Base-by-base conservation (phyloP, 2,888 invertebrate genomes). In the Amaurobius ferox region DNA sequence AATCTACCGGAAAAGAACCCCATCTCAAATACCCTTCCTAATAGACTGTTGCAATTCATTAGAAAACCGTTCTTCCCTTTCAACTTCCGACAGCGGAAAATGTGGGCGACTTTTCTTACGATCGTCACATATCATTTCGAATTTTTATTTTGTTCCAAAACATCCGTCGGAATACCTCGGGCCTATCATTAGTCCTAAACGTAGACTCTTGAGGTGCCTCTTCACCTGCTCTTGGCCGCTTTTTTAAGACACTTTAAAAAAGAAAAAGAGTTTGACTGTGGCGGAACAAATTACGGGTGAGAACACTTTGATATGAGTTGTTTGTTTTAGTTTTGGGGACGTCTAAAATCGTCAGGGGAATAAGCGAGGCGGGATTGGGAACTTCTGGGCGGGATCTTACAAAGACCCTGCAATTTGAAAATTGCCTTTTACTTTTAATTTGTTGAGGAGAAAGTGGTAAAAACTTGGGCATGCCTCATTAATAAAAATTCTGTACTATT, bases 131-230 rank as follows among this genome's bases (percentile, higher is more conserved):
- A 68, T 40, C 76, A 68, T 32, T 77, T 67, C 32, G 29, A 23
- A 48, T 55, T 85, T 77, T 85, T 77, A 66, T 85, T 85, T 85
- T 66, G 62, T 71, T 29, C 23, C 61, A 77, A 78, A 77, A 77
- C 77, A 77, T 85, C 77, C 83, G 83, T 48, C 66, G 48, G 78
- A 55, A 76, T 39, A 23, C 26, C 61, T 35, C 26, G 19, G 35
- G 44, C 66, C 83, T 61, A 40, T 85, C 71, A 85, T 85, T 85
- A 85, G 7, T n/a, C 30, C 23, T 85, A 78, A 78, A 85, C 48
- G 72, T 67, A 16, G 76, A 28, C 39, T 39, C 70, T 44, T 28
- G 66, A 85, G 66, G 48, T 39, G 67, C 72, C 72, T 78, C 83
- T 71, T 77, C 83, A 85, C 83, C 83, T 85, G 83, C 77, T 67